A percentile compares a stretch with the other conserved stretches of the same genome.
Conservation (phyloP, 2,113 vertebrate species). For the Cinclus cinclus region DNA sequence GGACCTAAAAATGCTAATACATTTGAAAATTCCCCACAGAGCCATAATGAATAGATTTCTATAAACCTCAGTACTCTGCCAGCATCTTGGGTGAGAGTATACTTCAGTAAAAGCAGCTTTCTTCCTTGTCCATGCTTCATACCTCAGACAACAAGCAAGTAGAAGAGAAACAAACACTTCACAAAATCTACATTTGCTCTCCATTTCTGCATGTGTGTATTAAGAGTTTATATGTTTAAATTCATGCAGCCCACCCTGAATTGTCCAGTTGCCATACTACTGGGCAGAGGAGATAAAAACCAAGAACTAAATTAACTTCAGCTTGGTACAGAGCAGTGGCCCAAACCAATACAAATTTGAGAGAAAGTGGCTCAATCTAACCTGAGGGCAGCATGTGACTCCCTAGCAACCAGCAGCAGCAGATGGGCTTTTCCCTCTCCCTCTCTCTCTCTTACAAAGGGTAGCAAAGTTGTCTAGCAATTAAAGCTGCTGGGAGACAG, state of each 20-base stretch:
- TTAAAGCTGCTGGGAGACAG: background rate
- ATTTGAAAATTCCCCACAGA: slow-evolving; percentile 55
- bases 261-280: background rate
- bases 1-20: slow-evolving; percentile 59
- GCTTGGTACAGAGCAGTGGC: background rate
- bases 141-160: background rate
- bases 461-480: background rate
- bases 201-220: background rate
- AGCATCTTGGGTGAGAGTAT: background rate
- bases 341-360: background rate
- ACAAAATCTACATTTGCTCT: background rate
- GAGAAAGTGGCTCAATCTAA: slow-evolving; percentile 14
- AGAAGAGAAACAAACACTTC: background rate
- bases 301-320: background rate
- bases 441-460: background rate
- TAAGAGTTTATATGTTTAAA: background rate
- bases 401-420: slow-evolving; percentile 37
- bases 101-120: background rate
- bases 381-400: background rate
- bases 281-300: background rate
- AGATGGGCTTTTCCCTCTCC: slow-evolving; percentile 30
- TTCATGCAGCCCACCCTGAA: background rate
- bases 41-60: slow-evolving; percentile 58
- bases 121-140: background rate
- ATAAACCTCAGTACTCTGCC: slow-evolving; percentile 50